Percentiles rank a stretch among this genome's conserved stretches.
Evolutionary conservation across 2,113 vertebrate species (phyloP).

Genomic region (Halcyon senegalensis): DNA sequence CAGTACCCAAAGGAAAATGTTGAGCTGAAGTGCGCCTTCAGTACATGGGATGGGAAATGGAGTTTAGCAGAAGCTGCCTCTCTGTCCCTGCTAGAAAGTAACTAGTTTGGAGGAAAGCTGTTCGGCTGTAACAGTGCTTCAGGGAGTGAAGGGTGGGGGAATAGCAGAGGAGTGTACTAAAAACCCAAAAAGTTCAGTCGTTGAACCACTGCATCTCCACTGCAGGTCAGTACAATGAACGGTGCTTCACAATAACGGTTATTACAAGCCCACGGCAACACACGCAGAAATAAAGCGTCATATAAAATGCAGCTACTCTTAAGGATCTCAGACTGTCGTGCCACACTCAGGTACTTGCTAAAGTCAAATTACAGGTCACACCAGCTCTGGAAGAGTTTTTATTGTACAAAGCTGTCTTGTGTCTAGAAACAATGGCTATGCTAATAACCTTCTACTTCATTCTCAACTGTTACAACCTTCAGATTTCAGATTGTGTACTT

Average conservation of each 20-base stretch:
- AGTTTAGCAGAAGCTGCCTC: neutral
- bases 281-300: neutral
- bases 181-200: accelerated
- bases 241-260: neutral
- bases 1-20: neutral
- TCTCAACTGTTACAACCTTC: neutral
- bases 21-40: neutral
- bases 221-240: neutral
- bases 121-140: neutral
- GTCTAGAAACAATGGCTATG: neutral
- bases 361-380: neutral
- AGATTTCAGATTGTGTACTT: accelerated
- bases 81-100: neutral
- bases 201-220: accelerated
- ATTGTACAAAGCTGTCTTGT: neutral
- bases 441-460: neutral
- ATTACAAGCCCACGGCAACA: neutral
- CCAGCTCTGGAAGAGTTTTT: neutral
- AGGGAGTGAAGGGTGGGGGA: too few species aligned
- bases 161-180: too few species aligned
- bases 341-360: neutral
- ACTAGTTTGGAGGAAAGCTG: neutral
- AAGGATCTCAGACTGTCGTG: neutral
- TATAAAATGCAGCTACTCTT: neutral
- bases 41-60: neutral